phyloP scores from a whole-genome alignment of 2,888 invertebrate species.

The Empis stercorea region DNA sequence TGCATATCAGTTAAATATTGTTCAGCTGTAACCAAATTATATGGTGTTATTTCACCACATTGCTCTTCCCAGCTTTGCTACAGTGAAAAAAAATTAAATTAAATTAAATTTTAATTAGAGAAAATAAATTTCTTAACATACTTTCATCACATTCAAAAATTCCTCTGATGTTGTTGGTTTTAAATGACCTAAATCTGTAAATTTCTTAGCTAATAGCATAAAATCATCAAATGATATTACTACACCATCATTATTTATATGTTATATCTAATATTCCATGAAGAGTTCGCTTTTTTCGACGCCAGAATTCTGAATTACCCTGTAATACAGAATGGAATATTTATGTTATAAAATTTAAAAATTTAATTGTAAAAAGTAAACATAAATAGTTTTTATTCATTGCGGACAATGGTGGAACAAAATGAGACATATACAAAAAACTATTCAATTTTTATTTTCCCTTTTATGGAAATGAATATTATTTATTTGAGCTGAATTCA shows the following conservation, averaged over 20 bases:
- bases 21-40: slow-evolving; percentile 69
- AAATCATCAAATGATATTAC: slow-evolving; percentile 74
- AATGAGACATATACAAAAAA: too few species aligned
- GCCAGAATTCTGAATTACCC: slow-evolving; percentile 54
- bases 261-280: slow-evolving; percentile 69
- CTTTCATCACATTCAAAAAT: slow-evolving; percentile 57
- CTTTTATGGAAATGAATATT: too few species aligned
- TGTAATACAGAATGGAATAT: too few species aligned
- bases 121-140: slow-evolving; percentile 23
- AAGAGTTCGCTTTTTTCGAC: slow-evolving; percentile 72
- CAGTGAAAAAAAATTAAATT: slow-evolving; percentile 18
- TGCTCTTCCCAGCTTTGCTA: slow-evolving; percentile 69
- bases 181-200: slow-evolving; percentile 62
- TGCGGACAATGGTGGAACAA: too few species aligned
- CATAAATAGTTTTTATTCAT: too few species aligned
- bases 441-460: too few species aligned
- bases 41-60: slow-evolving; percentile 69
- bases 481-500: too few species aligned
- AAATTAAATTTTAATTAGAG: background rate
- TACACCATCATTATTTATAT: slow-evolving; percentile 80
- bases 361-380: too few species aligned
- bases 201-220: slow-evolving; percentile 57
- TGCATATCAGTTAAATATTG: slow-evolving; percentile 72
- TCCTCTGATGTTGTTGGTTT: slow-evolving; percentile 50
- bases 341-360: too few species aligned